Conservation (phyloP, 1,140 invertebrate genomes). For the Aradophagus sp. region DNA sequence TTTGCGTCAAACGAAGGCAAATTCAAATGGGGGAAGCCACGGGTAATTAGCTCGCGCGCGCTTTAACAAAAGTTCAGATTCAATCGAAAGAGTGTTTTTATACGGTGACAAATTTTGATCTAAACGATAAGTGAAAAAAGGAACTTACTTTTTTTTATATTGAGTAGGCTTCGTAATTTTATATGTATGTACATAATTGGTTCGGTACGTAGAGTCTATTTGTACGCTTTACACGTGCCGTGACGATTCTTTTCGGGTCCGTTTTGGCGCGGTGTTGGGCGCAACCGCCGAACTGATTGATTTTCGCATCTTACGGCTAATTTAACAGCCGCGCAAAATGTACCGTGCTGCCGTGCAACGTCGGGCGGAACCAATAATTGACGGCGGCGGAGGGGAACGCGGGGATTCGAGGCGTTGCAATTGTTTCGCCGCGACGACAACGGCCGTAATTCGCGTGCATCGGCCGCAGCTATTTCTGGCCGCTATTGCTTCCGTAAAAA, state of each 20-base stretch:
- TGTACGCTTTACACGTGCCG: constrained; percentile 3
- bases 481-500: constrained; percentile 59
- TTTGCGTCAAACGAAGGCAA: constrained; percentile 49
- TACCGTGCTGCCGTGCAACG: constrained; percentile 41
- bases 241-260: constrained; percentile 11
- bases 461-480: constrained; percentile 59
- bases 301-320: constrained; percentile 64
- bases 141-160: too few relatives aligned
- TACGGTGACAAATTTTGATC: constrained; percentile 18
- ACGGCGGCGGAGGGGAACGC: constrained; percentile 1
- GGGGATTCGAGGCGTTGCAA: constrained; percentile 22
- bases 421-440: constrained; percentile 48
- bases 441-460: constrained; percentile 42
- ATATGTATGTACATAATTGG: constrained; percentile 20
- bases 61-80: constrained; percentile 44
- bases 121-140: constrained; percentile 41
- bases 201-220: constrained; percentile 19
- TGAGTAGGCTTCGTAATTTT: too few relatives aligned
- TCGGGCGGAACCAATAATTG: constrained; percentile 13
- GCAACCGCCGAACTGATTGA: constrained; percentile 73
- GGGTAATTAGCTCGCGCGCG: constrained; percentile 43
- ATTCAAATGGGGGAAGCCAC: constrained; percentile 41
- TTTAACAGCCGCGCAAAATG: constrained; percentile 62
- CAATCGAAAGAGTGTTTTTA: constrained; percentile 21
- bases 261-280: constrained; percentile 38